Percentiles rank a stretch among this genome's conserved stretches.
Conservation (phyloP, 2,113 vertebrate species). For the Callopanchax toddi region DNA sequence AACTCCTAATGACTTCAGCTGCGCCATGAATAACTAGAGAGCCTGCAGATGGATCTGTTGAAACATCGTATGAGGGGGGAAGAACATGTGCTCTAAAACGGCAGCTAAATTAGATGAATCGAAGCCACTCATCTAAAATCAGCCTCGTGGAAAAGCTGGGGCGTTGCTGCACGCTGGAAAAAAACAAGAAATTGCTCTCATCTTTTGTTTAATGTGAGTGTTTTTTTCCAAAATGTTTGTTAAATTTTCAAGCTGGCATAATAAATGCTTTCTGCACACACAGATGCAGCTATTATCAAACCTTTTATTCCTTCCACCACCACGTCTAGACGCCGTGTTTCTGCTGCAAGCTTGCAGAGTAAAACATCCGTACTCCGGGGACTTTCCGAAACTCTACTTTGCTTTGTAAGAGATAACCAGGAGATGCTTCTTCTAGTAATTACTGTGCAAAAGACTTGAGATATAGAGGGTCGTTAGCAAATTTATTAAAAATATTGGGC, state of each 20-base stretch:
- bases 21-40: constrained; percentile 62
- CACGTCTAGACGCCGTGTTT: constrained; percentile 16
- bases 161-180: constrained; percentile 10
- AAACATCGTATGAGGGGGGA: constrained; percentile 25
- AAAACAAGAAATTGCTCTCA: constrained; percentile 34
- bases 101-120: constrained; percentile 55
- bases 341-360: constrained; percentile 8
- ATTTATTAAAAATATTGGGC: too few relatives aligned
- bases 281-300: constrained; percentile 30
- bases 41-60: constrained; percentile 64
- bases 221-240: constrained; percentile 37
- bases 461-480: constrained; percentile 11
- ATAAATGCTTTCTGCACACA: constrained; percentile 25
- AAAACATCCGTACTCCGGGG: constrained; percentile 15
- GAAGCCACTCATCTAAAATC: constrained; percentile 53
- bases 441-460: constrained; percentile 25
- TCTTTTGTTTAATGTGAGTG: constrained; percentile 9
- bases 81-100: constrained; percentile 65
- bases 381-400: constrained; percentile 24
- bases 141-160: constrained; percentile 22
- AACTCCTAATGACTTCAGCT: constrained; percentile 74
- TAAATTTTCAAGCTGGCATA: constrained; percentile 38
- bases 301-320: neutral
- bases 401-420: constrained; percentile 46
- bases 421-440: constrained; percentile 34